Conservation (phyloP, 2,113 vertebrate genomes). For the Coracopsis vasa region DNA sequence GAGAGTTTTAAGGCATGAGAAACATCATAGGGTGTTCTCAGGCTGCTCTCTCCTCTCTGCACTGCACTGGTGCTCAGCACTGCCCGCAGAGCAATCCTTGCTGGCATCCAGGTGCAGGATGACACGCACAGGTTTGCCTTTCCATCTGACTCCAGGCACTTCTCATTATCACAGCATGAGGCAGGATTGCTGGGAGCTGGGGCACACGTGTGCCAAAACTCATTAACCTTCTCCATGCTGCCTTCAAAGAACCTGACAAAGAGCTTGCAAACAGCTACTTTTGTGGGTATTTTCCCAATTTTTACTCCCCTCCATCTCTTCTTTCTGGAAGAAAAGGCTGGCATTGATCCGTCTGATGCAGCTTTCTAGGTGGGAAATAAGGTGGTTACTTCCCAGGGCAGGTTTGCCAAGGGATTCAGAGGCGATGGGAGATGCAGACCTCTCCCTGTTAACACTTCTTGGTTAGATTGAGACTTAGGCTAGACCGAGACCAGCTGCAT, state of each 20-base stretch:
- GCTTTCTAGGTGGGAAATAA: not conserved
- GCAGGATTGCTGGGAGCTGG: not conserved
- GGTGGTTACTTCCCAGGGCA: not conserved
- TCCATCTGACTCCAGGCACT: not conserved
- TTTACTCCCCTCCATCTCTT: not conserved
- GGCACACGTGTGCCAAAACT: not conserved
- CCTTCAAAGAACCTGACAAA: not conserved
- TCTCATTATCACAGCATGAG: not conserved
- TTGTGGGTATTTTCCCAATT: not conserved
- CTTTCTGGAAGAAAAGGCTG: rapidly evolving
- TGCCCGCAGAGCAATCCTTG: not conserved
- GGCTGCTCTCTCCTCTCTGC: not conserved
- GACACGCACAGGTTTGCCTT: not conserved
- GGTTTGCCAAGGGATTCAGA: not conserved
- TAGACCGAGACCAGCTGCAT: not conserved
- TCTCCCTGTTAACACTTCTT: not conserved
- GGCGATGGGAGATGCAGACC: rapidly evolving
- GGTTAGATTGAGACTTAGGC: not conserved
- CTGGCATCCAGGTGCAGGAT: conserved; percentile 1
- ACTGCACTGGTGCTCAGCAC: not conserved
- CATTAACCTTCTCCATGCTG: not conserved
- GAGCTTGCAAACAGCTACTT: not conserved
- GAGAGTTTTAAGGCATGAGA: not conserved
- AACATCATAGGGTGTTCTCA: not conserved
- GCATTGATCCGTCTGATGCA: rapidly evolving